Conservation (phyloP, 2,797 vertebrate species). For the Lophius americanus region DNA sequence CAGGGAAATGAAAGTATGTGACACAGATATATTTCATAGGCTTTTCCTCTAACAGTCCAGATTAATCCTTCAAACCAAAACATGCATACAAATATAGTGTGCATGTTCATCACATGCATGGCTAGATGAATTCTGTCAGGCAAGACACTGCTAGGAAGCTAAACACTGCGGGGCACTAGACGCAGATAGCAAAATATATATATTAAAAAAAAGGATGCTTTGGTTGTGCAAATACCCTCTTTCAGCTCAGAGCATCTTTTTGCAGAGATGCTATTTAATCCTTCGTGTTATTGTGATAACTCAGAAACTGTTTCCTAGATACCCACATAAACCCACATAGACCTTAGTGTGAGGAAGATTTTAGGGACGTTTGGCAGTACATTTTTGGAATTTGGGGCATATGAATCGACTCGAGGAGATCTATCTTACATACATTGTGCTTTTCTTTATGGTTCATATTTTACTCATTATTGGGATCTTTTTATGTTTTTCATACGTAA, state of each 20-base stretch:
- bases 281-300: no score
- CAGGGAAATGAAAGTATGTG: neutral
- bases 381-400: no score
- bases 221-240: neutral
- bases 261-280: no score
- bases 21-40: neutral
- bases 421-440: no score
- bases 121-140: slow-evolving; percentile 12
- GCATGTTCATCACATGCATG: slow-evolving; percentile 20
- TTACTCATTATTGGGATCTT: no score
- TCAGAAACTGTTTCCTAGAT: no score
- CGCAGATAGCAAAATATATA: slow-evolving; percentile 23
- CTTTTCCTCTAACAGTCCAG: slow-evolving; percentile 1
- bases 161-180: slow-evolving; percentile 17
- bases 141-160: slow-evolving; percentile 9
- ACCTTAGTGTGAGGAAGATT: no score
- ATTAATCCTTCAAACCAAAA: slow-evolving; percentile 12
- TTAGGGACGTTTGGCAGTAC: no score
- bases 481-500: no score
- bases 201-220: slow-evolving; percentile 1
- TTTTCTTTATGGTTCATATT: no score
- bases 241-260: neutral
- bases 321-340: no score
- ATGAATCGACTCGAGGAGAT: no score
- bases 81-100: slow-evolving; percentile 17